Evolutionary conservation across 2,888 invertebrate species (phyloP).

Genomic region (Cheilosia scutellata): DNA sequence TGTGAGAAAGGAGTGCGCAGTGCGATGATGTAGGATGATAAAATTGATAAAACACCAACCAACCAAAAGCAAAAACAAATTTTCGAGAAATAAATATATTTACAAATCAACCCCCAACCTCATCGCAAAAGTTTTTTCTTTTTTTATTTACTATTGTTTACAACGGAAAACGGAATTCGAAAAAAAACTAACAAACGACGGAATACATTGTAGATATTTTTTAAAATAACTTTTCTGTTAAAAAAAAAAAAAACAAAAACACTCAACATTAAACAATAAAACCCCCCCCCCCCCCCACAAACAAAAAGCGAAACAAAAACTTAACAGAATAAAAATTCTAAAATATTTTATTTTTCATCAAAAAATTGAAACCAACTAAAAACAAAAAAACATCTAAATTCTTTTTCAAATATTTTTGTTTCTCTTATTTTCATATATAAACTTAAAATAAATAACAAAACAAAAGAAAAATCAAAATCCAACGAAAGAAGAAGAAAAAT

Average conservation of each 20-base stretch:
- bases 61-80: constrained; percentile 7
- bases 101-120: constrained; percentile 29
- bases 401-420: constrained; percentile 16
- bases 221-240: background rate
- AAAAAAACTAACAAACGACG: background rate
- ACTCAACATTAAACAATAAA: constrained; percentile 4
- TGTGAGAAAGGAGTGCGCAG: constrained; percentile 51
- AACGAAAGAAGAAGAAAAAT: constrained; percentile 44
- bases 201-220: background rate
- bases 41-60: constrained; percentile 22
- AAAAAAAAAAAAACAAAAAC: constrained; percentile 11
- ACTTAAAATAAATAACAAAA: constrained; percentile 31
- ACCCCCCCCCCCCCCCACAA: background rate
- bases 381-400: constrained; percentile 31
- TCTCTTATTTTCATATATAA: constrained; percentile 13
- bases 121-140: constrained; percentile 45
- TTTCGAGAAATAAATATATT: constrained; percentile 11
- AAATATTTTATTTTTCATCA: background rate
- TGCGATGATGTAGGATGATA: constrained; percentile 51
- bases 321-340: constrained; percentile 5
- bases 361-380: background rate
- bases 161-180: background rate
- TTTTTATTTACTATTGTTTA: background rate
- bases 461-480: constrained; percentile 42
- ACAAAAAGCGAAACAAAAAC: background rate